Percentiles rank a stretch among this genome's conserved stretches.
Evolutionary conservation across 2,888 invertebrate species (phyloP).

Genomic region (Monochamus alternatus): DNA sequence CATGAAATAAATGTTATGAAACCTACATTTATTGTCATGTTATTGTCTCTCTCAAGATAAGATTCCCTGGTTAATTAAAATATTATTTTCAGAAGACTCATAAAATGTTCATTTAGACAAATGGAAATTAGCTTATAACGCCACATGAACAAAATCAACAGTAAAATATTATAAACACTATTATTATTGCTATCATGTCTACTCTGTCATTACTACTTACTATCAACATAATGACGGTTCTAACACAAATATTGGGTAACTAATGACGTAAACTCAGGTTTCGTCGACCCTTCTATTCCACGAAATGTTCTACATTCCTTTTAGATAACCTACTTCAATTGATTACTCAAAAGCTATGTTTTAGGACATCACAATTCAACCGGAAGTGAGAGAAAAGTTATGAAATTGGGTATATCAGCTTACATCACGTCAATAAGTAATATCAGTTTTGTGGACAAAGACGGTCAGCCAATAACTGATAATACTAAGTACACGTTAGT

Average conservation of each 20-base stretch:
- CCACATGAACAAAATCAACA: no score
- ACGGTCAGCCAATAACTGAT: constrained; percentile 51
- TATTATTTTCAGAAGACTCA: no score
- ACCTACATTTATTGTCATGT: no score
- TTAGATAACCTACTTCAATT: constrained; percentile 20
- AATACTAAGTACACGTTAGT: constrained; percentile 51
- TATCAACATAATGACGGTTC: not conserved
- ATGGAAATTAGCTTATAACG: no score
- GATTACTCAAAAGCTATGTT: constrained; percentile 16
- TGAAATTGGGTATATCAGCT: constrained; percentile 56
- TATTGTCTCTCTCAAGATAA: no score
- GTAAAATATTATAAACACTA: no score
- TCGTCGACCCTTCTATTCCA: not conserved
- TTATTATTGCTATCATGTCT: no score
- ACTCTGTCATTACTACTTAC: no score
- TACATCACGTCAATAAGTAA: constrained; percentile 54
- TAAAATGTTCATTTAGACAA: no score
- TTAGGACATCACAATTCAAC: constrained; percentile 14
- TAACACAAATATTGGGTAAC: constrained; percentile 3
- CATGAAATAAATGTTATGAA: no score
- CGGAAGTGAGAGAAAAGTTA: constrained; percentile 44
- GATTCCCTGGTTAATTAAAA: no score
- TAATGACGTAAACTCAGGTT: constrained; percentile 10
- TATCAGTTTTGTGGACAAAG: constrained; percentile 53
- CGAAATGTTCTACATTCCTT: constrained; percentile 10